Evolutionary conservation across 2,888 invertebrate species (phyloP), one percentile per base, ranked within the genome.

Genomic region (Rhingia campestris): DNA sequence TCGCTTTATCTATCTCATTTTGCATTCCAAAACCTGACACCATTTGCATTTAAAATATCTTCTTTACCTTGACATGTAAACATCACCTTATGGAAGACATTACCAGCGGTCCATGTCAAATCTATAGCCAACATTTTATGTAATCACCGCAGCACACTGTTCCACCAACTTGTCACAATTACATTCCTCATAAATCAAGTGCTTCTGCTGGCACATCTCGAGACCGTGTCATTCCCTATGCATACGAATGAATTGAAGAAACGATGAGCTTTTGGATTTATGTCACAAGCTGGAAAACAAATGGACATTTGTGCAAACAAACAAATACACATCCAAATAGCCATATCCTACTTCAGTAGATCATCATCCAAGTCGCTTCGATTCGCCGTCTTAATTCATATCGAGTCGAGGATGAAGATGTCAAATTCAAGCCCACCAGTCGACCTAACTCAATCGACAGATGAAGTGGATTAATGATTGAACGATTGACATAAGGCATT

Each of bases 401-500:
- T 41, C 22, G 22, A 32, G 45, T 22, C 43, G 7, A 51, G 33
- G 54, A 73, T 45, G 45, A 41, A 51, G 43, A 72, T 63, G 64
- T 70, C 51, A 64, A 37, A 59, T 32, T 41, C 7, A 33, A 59
- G 45, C 41, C n/a, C 7, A 43, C 39, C 32, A 51, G 22, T 56
- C 59, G 56, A 73, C 73, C 77, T 43, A 45, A 69, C 63, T 84
- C 82, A 79, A 84, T 74, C 41, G 53, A 53, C 1, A 22, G 51
- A 67, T 74, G 45, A 84, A 73, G 58, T 79, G 80, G 63, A 79
- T 84, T 84, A 80, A 84, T 80, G 79, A 74, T 74, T 43, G 79
- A 64, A 79, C 70, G 82, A 84, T 84, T 79, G 79, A 63, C 74
- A 69, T n/a, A 12, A 45, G 53, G 47, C 64, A 41, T 74, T 51